These are phyloP conservation scores for Caenorhabditis brenneri DNA, from an alignment of 1,140 invertebrate species.

Conservation along the genomic window DNA sequence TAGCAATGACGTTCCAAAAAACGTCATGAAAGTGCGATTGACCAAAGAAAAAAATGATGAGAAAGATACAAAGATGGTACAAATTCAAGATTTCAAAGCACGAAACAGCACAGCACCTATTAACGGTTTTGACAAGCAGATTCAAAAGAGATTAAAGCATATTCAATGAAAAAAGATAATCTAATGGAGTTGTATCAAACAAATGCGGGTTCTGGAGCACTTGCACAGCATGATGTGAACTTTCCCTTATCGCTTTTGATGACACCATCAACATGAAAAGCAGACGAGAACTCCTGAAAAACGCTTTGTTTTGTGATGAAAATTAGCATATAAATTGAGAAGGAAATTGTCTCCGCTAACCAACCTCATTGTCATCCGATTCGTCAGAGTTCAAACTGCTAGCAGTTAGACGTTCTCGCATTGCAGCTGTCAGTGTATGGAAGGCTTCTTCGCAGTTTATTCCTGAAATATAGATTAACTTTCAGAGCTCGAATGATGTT, in stretches of 20 bases:
- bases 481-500: too few relatives aligned
- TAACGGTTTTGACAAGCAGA: slow-evolving; percentile 22
- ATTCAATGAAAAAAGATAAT: not conserved
- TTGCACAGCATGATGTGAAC: slow-evolving; percentile 58
- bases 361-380: slow-evolving; percentile 49
- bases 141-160: slow-evolving; percentile 24
- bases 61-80: not conserved
- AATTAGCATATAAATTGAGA: slow-evolving; percentile 36
- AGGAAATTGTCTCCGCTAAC: not conserved
- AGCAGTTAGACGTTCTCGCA: slow-evolving; percentile 65
- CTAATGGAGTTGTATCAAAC: slow-evolving; percentile 53
- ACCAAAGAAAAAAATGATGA: slow-evolving; percentile 4
- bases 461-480: slow-evolving; percentile 51
- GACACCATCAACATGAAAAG: slow-evolving; percentile 70
- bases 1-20: not conserved
- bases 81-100: not conserved
- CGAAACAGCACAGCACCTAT: not conserved
- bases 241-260: slow-evolving; percentile 63
- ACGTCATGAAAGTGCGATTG: not conserved
- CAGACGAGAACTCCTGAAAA: slow-evolving; percentile 60
- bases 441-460: slow-evolving; percentile 70
- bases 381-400: slow-evolving; percentile 65
- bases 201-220: slow-evolving; percentile 63
- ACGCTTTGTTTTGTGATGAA: not conserved
- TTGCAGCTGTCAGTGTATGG: slow-evolving; percentile 64